Percentiles rank a stretch among this genome's conserved stretches.
phyloP scores from a whole-genome alignment of 2,113 vertebrate genomes.

The Vanacampus margaritifer region DNA sequence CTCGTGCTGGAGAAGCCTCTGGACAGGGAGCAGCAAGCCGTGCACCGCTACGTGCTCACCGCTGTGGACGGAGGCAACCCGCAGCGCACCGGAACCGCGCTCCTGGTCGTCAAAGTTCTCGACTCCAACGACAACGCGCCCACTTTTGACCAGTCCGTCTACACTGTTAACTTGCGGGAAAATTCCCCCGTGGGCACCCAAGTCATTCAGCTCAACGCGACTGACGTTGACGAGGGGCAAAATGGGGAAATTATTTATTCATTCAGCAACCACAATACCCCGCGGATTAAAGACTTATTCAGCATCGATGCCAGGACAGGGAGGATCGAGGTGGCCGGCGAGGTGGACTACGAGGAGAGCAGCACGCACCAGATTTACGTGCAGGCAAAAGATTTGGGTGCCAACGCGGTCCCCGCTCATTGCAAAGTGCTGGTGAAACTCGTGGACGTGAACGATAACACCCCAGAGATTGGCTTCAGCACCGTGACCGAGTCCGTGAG shows the following conservation, averaged over 20 bases:
- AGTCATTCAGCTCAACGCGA: constrained; percentile 93
- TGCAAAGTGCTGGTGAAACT: constrained; percentile 96
- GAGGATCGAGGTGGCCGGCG: constrained; percentile 86
- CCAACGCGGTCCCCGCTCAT: constrained; percentile 94
- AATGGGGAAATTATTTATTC: constrained; percentile 96
- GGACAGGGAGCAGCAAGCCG: constrained; percentile 94
- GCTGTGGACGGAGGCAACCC: constrained; percentile 91
- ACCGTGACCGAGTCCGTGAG: constrained; percentile 95
- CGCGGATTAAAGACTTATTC: constrained; percentile 85
- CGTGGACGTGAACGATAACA: constrained; percentile 93
- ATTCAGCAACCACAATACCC: constrained; percentile 91
- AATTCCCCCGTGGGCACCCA: constrained; percentile 91
- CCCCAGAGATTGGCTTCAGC: constrained; percentile 95
- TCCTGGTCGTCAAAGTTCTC: constrained; percentile 92
- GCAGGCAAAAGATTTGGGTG: constrained; percentile 93
- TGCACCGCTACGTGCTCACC: constrained; percentile 96
- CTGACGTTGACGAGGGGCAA: constrained; percentile 92
- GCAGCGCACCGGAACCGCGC: constrained; percentile 90
- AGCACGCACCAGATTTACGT: constrained; percentile 90
- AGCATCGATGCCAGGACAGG: constrained; percentile 83
- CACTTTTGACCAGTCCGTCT: constrained; percentile 92
- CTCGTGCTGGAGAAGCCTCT: constrained; percentile 91
- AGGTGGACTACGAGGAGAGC: constrained; percentile 95
- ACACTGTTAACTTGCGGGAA: constrained; percentile 87
- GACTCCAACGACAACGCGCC: constrained; percentile 98